Evolutionary conservation across 2,113 vertebrate genomes (phyloP).

Genomic region (Siniperca chuatsi): DNA sequence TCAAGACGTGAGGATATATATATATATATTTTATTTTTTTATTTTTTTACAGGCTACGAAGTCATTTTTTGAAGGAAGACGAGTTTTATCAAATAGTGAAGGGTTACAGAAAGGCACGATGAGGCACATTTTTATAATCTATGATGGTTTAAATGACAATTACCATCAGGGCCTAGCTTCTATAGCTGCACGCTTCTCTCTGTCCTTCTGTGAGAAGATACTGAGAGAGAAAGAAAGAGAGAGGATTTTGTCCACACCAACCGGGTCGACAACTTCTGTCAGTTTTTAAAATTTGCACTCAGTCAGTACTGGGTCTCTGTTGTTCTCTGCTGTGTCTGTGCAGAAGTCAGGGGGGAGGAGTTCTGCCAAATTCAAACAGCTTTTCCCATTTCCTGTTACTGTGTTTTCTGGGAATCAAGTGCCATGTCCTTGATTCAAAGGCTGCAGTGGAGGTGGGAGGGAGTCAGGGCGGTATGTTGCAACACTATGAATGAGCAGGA

Average conservation of each 20-base stretch:
- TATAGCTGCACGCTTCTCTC: background rate
- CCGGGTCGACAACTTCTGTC: constrained; percentile 47
- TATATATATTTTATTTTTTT: too few relatives aligned
- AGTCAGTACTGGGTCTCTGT: constrained; percentile 14
- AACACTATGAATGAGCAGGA: constrained; percentile 66
- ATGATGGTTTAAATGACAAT: background rate
- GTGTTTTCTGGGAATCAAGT: constrained; percentile 59
- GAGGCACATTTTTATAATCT: constrained; percentile 17
- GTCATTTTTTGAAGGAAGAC: background rate
- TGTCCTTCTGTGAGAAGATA: constrained; percentile 9
- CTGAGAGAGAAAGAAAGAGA: background rate
- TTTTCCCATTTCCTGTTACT: constrained; percentile 60
- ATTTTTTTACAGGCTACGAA: background rate
- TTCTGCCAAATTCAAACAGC: constrained; percentile 50
- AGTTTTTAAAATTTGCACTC: constrained; percentile 33
- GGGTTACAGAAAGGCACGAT: constrained; percentile 14
- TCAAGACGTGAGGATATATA: background rate
- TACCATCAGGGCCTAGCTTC: background rate
- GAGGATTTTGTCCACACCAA: constrained; percentile 25
- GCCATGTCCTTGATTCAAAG: constrained; percentile 53
- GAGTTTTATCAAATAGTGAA: constrained; percentile 11
- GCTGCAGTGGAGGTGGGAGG: constrained; percentile 37
- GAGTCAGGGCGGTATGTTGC: constrained; percentile 12
- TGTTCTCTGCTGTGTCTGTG: constrained; percentile 44
- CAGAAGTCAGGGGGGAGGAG: constrained; percentile 53